Conservation (phyloP, 2,113 vertebrate species). For the Motacilla tschutschensis region DNA sequence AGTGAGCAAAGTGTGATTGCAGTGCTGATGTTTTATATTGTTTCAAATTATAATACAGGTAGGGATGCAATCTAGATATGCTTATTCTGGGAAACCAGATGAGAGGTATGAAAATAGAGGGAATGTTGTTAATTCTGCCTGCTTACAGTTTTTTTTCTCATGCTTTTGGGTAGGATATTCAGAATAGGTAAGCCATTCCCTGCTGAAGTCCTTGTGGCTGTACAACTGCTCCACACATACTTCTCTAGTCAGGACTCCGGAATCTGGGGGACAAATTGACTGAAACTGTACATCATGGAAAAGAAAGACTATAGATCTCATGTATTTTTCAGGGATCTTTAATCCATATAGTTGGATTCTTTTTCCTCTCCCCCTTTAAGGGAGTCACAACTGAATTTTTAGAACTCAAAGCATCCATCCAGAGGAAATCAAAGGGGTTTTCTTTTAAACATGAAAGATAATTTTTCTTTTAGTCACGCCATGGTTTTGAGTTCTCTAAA, state of each 20-base stretch:
- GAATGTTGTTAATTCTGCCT: background rate
- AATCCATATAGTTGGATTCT: background rate
- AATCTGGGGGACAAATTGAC: background rate
- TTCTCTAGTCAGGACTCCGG: background rate
- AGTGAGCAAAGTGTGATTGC: background rate
- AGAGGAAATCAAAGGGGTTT: background rate
- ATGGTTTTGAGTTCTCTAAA: background rate
- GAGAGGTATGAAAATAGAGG: background rate
- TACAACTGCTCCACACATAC: background rate
- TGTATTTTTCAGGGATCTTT: background rate
- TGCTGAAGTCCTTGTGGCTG: background rate
- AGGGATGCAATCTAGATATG: background rate
- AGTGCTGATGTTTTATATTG: background rate
- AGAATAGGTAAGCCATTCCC: background rate
- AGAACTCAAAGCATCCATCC: background rate
- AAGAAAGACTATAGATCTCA: background rate
- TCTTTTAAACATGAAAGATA: background rate
- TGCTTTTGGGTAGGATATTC: background rate
- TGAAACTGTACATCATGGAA: background rate
- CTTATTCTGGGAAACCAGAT: background rate
- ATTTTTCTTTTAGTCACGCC: background rate
- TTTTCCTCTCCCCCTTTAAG: background rate
- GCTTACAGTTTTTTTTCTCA: background rate
- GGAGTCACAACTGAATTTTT: background rate
- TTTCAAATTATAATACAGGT: background rate